Conservation (phyloP, 2,888 invertebrate species). For the Poecilus cupreus region DNA sequence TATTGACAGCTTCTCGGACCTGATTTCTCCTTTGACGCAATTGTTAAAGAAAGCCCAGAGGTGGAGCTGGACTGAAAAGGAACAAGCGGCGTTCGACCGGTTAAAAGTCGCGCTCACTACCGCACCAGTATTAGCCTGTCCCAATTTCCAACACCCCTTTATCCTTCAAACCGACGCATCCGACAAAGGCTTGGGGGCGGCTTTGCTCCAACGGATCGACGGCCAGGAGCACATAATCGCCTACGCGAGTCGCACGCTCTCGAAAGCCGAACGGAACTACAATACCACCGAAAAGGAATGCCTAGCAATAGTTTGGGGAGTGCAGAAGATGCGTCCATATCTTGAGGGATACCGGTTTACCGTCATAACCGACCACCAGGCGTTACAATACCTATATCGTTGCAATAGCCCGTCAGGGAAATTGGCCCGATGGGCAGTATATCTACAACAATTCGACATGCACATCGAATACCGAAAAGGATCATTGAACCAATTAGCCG, state of each 20-base stretch:
- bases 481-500: slow-evolving; percentile 61
- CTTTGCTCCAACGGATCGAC: slow-evolving; percentile 47
- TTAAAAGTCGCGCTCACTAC: slow-evolving; percentile 56
- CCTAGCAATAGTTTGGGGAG: slow-evolving; percentile 59
- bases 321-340: slow-evolving; percentile 62
- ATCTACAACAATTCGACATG: slow-evolving; percentile 62
- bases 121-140: slow-evolving; percentile 60
- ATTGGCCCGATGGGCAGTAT: slow-evolving; percentile 63
- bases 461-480: slow-evolving; percentile 61
- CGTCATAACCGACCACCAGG: slow-evolving; percentile 64
- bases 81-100: slow-evolving; percentile 61
- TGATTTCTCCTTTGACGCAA: slow-evolving; percentile 61
- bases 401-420: slow-evolving; percentile 62
- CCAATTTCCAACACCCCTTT: slow-evolving; percentile 62
- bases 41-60: slow-evolving; percentile 61
- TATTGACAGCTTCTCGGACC: slow-evolving; percentile 61
- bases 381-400: slow-evolving; percentile 61
- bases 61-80: slow-evolving; percentile 60
- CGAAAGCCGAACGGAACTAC: slow-evolving; percentile 58
- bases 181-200: no score
- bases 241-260: slow-evolving; percentile 56
- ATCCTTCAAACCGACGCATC: no score
- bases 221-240: slow-evolving; percentile 51
- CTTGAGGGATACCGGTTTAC: slow-evolving; percentile 64
- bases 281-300: slow-evolving; percentile 55